Percentiles rank a stretch among this genome's conserved stretches.
Evolutionary conservation across 92 coral and sea anemone genomes (phyloP).

Genomic region (Umimayanthus chanpuru): DNA sequence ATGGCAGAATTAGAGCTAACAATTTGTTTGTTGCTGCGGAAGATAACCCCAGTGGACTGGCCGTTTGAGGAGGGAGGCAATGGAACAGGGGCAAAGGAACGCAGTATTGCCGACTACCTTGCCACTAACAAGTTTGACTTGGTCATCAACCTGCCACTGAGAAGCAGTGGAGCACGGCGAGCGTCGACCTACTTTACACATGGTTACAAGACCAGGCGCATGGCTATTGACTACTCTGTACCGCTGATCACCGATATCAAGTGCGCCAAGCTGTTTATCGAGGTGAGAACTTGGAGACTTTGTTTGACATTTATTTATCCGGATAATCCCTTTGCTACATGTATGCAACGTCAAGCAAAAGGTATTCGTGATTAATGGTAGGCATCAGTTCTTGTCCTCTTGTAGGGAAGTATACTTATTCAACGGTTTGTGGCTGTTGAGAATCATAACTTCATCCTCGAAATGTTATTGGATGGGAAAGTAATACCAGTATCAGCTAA

Average conservation of each 20-base stretch:
- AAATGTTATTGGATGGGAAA: too few relatives aligned
- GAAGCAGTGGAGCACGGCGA: slow-evolving; percentile 80
- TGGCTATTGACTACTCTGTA: slow-evolving; percentile 96
- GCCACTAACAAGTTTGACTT: slow-evolving; percentile 94
- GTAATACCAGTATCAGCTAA: too few relatives aligned
- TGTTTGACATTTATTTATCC: neutral
- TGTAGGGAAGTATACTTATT: too few relatives aligned
- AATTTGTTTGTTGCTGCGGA: neutral
- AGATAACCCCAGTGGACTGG: slow-evolving; percentile 97
- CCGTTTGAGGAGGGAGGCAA: slow-evolving; percentile 94
- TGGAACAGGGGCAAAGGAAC: slow-evolving; percentile 65
- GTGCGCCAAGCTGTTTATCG: slow-evolving; percentile 94
- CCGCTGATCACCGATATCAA: slow-evolving; percentile 98
- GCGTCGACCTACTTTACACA: slow-evolving; percentile 87
- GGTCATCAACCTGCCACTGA: slow-evolving; percentile 93
- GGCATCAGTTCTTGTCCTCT: too few relatives aligned
- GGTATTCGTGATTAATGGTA: too few relatives aligned
- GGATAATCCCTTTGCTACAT: too few relatives aligned
- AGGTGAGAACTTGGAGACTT: slow-evolving; percentile 64
- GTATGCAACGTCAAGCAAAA: too few relatives aligned
- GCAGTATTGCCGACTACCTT: slow-evolving; percentile 83
- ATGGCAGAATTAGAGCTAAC: neutral
- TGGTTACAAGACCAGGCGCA: slow-evolving; percentile 95
- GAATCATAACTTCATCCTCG: too few relatives aligned
- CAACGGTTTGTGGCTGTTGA: too few relatives aligned